These are phyloP conservation scores for Sebastes hubbsi DNA, from an alignment of 2,797 vertebrate genomes.

Conservation along the genomic window DNA sequence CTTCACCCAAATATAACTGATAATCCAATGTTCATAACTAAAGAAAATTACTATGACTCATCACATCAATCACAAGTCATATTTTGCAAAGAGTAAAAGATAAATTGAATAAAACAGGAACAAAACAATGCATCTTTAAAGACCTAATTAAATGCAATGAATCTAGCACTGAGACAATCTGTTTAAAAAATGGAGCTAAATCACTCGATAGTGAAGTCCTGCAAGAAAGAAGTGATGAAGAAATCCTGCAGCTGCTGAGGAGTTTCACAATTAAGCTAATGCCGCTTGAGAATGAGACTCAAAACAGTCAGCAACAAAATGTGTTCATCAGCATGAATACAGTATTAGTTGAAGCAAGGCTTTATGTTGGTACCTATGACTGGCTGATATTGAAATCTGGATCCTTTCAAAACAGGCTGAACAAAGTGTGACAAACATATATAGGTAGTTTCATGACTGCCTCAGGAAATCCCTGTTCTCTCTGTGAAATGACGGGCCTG, in stretches of 20 bases:
- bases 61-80: neutral
- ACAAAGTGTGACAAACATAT: slow-evolving; percentile 10
- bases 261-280: slow-evolving; percentile 25
- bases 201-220: neutral
- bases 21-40: neutral
- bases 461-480: slow-evolving; percentile 6
- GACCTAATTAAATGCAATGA: slow-evolving; percentile 6
- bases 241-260: slow-evolving; percentile 6
- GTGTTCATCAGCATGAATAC: neutral
- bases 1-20: neutral
- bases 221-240: slow-evolving; percentile 13
- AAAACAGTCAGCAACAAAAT: neutral
- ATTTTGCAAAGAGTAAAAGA: neutral
- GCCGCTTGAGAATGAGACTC: neutral
- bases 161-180: neutral
- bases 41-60: neutral
- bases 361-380: neutral
- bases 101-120: neutral
- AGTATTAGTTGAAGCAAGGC: neutral
- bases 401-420: slow-evolving; percentile 10
- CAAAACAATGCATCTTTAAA: neutral
- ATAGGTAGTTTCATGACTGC: slow-evolving; percentile 14
- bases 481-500: neutral
- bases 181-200: slow-evolving; percentile 18
- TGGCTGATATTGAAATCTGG: neutral